phyloP scores from a whole-genome alignment of 2,113 vertebrate genomes.

The human (Homo sapiens) region GRCh38 chr14:47598501-47599000 shows the following conservation, averaged over 20 bases:
- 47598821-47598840: background rate
- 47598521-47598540: background rate
- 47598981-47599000: too few relatives aligned
- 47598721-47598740: background rate
- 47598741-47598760: background rate
- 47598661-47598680: background rate
- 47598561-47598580: background rate
- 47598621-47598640: background rate
- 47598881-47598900: background rate
- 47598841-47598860: background rate
- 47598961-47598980: constrained; percentile 10
- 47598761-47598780: background rate
- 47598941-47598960: background rate
- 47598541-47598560: background rate
- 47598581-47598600: background rate
- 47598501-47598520: background rate
- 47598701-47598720: background rate
- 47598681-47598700: background rate
- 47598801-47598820: background rate
- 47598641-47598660: background rate
- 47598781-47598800: background rate
- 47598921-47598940: background rate
- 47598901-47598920: background rate
- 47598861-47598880: background rate
- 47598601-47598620: background rate